Conservation (phyloP, 2,888 invertebrate genomes). For the Mesorhabditis belari region DNA sequence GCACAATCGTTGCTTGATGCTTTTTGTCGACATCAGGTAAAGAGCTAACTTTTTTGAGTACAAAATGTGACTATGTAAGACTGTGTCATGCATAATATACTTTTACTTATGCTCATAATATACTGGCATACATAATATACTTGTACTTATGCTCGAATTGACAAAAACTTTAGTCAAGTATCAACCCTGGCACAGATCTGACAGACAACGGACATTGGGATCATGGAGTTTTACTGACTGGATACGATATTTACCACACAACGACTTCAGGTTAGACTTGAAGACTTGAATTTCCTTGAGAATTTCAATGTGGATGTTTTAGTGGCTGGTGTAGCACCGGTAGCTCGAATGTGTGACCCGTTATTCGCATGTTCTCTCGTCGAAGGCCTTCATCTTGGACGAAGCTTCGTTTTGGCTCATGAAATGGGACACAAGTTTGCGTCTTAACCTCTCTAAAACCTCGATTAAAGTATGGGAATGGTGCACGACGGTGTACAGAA, state of each 20-base stretch:
- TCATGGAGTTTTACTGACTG: conserved; percentile 51
- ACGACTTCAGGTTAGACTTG: conserved; percentile 30
- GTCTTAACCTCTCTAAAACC: not conserved
- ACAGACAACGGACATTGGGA: conserved; percentile 52
- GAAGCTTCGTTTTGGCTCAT: conserved; percentile 52
- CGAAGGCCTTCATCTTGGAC: conserved; percentile 51
- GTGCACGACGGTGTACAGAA: conserved; percentile 54
- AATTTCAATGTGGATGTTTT: not conserved
- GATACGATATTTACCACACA: conserved; percentile 53
- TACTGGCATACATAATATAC: not conserved
- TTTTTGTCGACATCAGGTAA: conserved; percentile 51
- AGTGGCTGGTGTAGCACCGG: conserved; percentile 53
- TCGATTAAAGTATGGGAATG: conserved; percentile 50
- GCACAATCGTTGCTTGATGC: conserved; percentile 50
- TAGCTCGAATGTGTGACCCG: conserved; percentile 52
- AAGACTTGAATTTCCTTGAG: no score
- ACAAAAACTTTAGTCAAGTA: conserved; percentile 17
- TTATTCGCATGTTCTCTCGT: conserved; percentile 51
- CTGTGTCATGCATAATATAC: not conserved
- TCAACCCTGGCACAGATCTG: conserved; percentile 50
- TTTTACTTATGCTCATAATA: not conserved
- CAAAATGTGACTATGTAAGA: not conserved
- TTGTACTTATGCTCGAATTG: not conserved
- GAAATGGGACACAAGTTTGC: conserved; percentile 54
- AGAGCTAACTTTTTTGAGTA: not conserved